These are phyloP conservation scores for Limnephilus auricula DNA, from an alignment of 2,888 invertebrate genomes.

Conservation along the genomic window DNA sequence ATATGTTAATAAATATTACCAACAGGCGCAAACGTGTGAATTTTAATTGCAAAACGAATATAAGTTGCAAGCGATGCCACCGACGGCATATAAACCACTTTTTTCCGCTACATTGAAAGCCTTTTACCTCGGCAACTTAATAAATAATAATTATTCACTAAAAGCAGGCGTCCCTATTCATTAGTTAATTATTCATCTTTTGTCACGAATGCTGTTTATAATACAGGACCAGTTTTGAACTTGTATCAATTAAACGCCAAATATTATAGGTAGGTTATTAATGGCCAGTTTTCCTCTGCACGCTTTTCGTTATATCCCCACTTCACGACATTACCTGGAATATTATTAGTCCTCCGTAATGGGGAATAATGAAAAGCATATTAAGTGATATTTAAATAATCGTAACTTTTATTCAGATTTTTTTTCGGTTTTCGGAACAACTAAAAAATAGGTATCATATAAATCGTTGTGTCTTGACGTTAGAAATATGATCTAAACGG, in stretches of 20 bases:
- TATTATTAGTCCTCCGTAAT: too few species aligned
- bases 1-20: neutral
- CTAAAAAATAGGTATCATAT: too few species aligned
- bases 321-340: neutral
- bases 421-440: too few species aligned
- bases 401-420: too few species aligned
- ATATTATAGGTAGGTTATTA: slow-evolving; percentile 5
- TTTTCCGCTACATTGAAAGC: neutral
- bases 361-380: neutral
- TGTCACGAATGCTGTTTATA: neutral
- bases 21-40: neutral
- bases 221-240: neutral
- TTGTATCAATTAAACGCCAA: neutral
- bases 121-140: neutral
- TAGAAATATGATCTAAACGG: too few species aligned
- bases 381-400: neutral
- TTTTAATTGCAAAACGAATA: neutral
- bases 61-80: neutral
- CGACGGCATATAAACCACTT: neutral
- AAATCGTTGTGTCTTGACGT: too few species aligned
- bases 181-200: neutral
- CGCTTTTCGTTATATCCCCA: neutral
- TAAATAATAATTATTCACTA: neutral
- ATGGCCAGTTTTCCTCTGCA: neutral
- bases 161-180: neutral